phyloP scores from a whole-genome alignment of 2,888 invertebrate genomes.

The Scaptomyza polygonia region DNA sequence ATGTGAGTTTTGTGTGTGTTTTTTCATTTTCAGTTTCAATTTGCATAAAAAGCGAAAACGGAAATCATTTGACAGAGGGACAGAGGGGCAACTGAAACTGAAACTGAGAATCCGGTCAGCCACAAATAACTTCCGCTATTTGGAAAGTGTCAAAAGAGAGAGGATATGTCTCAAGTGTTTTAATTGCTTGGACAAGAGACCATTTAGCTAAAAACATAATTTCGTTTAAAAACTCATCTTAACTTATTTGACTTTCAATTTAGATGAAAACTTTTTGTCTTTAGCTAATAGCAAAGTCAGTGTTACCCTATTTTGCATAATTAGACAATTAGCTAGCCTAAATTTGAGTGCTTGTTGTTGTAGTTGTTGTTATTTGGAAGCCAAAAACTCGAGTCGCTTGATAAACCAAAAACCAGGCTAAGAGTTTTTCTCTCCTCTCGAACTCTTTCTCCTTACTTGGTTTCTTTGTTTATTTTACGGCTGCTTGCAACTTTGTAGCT shows the following conservation, averaged over 20 bases:
- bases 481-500: constrained; percentile 43
- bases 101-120: constrained; percentile 24
- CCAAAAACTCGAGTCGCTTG: constrained; percentile 17
- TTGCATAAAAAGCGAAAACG: constrained; percentile 62
- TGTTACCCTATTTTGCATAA: constrained; percentile 44
- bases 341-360: constrained; percentile 7
- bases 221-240: constrained; percentile 39
- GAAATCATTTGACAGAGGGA: constrained; percentile 65
- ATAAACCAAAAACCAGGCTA: background rate
- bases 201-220: constrained; percentile 1
- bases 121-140: constrained; percentile 26
- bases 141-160: constrained; percentile 31
- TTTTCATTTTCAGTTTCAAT: constrained; percentile 46
- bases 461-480: constrained; percentile 46
- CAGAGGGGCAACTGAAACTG: constrained; percentile 4
- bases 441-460: background rate
- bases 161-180: constrained; percentile 66
- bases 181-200: constrained; percentile 49
- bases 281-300: background rate
- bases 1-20: constrained; percentile 6
- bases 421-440: background rate
- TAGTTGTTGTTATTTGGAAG: constrained; percentile 8
- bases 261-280: constrained; percentile 9
- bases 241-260: constrained; percentile 45
- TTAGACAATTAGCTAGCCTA: constrained; percentile 48